Conservation (phyloP, 37 sponge, comb jelly and placozoan genomes). For the Beroe forskalii region DNA sequence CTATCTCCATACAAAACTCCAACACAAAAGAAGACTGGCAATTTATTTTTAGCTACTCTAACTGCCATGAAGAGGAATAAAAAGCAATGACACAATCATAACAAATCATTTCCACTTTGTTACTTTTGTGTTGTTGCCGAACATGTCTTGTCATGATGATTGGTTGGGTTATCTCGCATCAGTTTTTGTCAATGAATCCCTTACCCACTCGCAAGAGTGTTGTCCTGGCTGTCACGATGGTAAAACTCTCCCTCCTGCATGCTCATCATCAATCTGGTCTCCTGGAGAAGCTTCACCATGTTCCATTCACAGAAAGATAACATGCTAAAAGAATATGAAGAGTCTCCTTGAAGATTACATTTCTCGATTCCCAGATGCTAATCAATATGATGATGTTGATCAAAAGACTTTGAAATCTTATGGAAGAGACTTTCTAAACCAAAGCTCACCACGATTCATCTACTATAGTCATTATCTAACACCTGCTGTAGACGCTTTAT, state of each 20-base stretch:
- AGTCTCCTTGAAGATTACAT: background rate
- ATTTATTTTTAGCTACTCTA: too few relatives aligned
- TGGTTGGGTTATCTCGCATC: constrained; percentile 35
- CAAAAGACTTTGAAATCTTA: background rate
- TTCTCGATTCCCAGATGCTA: background rate
- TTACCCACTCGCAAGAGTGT: background rate
- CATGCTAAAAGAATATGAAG: background rate
- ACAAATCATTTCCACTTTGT: background rate
- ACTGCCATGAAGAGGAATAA: too few relatives aligned
- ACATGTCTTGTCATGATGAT: constrained; percentile 46
- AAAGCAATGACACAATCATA: too few relatives aligned
- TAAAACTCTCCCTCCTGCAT: constrained; percentile 1
- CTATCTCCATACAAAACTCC: background rate
- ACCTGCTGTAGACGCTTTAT: background rate
- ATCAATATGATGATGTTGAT: background rate
- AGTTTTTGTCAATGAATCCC: constrained; percentile 22
- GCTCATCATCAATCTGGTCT: constrained; percentile 26
- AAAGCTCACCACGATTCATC: background rate
- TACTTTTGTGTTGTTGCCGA: too few relatives aligned
- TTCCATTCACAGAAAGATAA: constrained; percentile 12
- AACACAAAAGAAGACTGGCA: too few relatives aligned
- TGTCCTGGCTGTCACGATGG: constrained; percentile 29
- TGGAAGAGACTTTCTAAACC: constrained; percentile 35
- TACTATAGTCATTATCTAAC: constrained; percentile 42
- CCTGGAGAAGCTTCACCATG: constrained; percentile 16